A percentile compares a stretch with the other conserved stretches of the same genome.
These are phyloP conservation scores for Pelobates cultripes DNA, from an alignment of 2,797 vertebrate species.

Conservation along the genomic window DNA sequence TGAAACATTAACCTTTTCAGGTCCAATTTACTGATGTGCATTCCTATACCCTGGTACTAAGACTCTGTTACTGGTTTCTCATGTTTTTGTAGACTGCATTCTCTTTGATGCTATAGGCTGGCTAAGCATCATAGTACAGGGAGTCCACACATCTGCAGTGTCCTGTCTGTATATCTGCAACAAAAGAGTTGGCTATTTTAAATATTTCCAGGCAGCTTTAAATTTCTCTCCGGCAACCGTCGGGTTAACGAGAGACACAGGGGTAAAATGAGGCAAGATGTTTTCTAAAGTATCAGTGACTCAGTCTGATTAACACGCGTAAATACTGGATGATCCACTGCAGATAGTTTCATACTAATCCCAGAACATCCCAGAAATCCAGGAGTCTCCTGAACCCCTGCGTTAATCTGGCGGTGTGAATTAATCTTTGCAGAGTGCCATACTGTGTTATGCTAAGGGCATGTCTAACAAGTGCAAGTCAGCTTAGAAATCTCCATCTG, in stretches of 20 bases:
- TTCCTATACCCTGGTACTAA: no score
- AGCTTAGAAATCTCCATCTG: not conserved
- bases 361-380: slow-evolving; percentile 15
- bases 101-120: no score
- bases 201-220: no score
- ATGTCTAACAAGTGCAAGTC: not conserved
- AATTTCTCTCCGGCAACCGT: not conserved
- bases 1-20: no score
- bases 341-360: slow-evolving; percentile 22
- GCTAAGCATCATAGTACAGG: no score
- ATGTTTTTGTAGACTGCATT: no score
- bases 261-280: not conserved
- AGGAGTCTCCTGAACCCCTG: not conserved
- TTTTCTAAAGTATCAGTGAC: slow-evolving; percentile 10
- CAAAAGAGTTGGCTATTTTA: no score
- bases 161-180: no score
- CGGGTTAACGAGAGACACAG: not conserved
- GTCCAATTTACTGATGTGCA: no score
- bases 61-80: no score
- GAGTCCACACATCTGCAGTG: no score
- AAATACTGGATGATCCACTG: slow-evolving; percentile 14
- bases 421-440: not conserved
- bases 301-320: slow-evolving; percentile 12
- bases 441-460: not conserved
- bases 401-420: slow-evolving; percentile 2